Evolutionary conservation across 2,797 vertebrate species (phyloP), one percentile per base, ranked within the genome.

Genomic region (Pangasius larnaudii): DNA sequence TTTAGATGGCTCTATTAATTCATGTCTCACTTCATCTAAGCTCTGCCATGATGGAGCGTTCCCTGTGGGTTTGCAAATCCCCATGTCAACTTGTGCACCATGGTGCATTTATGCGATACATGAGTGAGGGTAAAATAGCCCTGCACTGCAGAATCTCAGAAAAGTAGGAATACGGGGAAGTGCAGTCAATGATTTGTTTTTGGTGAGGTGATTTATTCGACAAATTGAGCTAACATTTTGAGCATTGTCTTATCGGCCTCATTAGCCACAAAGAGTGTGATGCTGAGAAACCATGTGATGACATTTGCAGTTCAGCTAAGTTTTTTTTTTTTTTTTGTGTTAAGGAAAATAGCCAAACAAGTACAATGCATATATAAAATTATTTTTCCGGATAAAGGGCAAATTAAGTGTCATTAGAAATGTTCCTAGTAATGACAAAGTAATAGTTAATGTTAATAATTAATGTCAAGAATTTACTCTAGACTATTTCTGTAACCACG

Each of bases 61-160:
- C 78, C 56, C 78, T 59, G 53, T 80, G 22, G 39, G 22, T 84
- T 61, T 59, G 36, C 39, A 33, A 82, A 82, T 85, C 39, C 69
- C 58, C 59, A 67, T 78, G 72, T 88, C 81, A 78, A 16, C 33
- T 22, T 13, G 24, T 67, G 81, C 72, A 78, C 71, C 5, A 0
- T 67, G 59, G 24, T 84, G 58, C 24, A 75, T 88, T 72, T 56
- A 77, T 77, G 71, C 39, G 4, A 46, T 82, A n/a, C 13, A 36
- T 27, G 59, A 63, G 46, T 3, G 30, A 77, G 30, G 42, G 13
- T 84, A 39, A 74, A 84, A 87, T 27, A 39, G 53, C 80, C 42
- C 8, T 42, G 46, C 22, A 30, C 11, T 39, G 5, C 14, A 75
- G 80, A 77, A 36, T 49, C 46, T 63, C 42, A 6, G 33, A 61